Conservation (phyloP, 2,113 vertebrate species). For the Balaenoptera acutorostrata region DNA sequence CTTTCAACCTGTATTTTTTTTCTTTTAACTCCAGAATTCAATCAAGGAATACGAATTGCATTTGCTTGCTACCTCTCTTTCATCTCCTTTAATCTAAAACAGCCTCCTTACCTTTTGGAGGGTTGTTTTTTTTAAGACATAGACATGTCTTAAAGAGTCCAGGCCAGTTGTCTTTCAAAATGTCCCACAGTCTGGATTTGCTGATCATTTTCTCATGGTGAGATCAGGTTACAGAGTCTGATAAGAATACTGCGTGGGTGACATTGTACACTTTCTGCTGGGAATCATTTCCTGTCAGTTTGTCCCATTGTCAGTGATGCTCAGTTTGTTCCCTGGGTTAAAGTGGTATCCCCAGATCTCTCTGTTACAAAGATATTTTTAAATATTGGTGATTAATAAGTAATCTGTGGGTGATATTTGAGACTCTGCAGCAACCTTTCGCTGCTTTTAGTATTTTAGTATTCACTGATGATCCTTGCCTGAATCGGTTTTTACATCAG, state of each 20-base stretch:
- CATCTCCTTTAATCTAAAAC: background rate
- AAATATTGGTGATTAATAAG: background rate
- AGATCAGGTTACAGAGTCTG: background rate
- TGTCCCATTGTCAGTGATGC: background rate
- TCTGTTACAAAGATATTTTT: background rate
- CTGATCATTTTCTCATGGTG: background rate
- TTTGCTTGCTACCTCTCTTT: background rate
- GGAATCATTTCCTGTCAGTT: background rate
- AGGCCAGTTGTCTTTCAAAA: background rate
- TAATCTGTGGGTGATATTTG: background rate
- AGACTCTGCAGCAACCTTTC: background rate
- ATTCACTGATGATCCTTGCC: background rate
- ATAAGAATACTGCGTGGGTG: background rate
- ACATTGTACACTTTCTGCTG: background rate
- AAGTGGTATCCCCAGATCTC: background rate
- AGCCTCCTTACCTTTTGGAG: background rate
- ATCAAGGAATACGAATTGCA: background rate
- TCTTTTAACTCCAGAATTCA: background rate
- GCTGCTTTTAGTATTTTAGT: background rate
- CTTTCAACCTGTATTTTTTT: background rate
- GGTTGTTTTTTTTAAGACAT: background rate
- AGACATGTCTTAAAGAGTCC: background rate
- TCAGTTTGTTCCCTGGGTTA: background rate
- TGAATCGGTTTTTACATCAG: background rate
- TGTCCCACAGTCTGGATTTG: background rate